A percentile compares a stretch with the other conserved stretches of the same genome.
These are phyloP conservation scores for Apamea monoglypha DNA, from an alignment of 2,888 invertebrate genomes.

Conservation along the genomic window DNA sequence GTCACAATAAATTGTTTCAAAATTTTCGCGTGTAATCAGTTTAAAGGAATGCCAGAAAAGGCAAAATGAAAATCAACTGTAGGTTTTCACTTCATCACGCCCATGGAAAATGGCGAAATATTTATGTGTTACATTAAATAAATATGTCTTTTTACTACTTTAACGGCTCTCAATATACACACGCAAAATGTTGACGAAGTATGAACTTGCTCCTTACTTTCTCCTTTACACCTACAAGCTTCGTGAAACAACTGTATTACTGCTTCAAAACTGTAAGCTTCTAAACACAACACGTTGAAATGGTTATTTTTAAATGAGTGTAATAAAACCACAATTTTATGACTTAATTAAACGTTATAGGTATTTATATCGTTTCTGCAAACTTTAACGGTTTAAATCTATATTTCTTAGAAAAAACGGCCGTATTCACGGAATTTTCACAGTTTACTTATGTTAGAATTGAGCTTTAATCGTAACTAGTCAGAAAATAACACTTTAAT, in stretches of 20 bases:
- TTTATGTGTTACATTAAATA: conserved; percentile 51
- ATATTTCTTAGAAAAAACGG: conserved; percentile 46
- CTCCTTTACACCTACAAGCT: too few relatives aligned
- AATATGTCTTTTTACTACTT: conserved; percentile 54
- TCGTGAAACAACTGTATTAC: conserved; percentile 36
- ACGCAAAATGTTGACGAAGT: conserved; percentile 55
- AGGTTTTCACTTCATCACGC: conserved; percentile 39
- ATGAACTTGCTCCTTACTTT: conserved; percentile 43
- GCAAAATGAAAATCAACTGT: conserved; percentile 40
- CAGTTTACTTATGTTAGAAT: conserved; percentile 35
- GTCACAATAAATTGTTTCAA: conserved; percentile 4
- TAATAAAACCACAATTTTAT: conserved; percentile 61
- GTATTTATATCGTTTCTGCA: conserved; percentile 63
- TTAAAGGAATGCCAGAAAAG: conserved; percentile 44
- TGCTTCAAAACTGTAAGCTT: conserved; percentile 35
- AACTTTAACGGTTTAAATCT: conserved; percentile 44
- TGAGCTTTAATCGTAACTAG: conserved; percentile 35
- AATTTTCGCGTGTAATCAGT: conserved; percentile 9
- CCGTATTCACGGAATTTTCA: conserved; percentile 38
- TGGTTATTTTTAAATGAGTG: conserved; percentile 54
- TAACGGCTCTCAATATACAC: conserved; percentile 47
- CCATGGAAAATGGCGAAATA: conserved; percentile 40
- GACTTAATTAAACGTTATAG: conserved; percentile 63
- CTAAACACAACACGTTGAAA: conserved; percentile 20
- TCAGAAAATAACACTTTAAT: conserved; percentile 39